Percentiles rank a stretch among this genome's conserved stretches.
phyloP scores from a whole-genome alignment of 2,888 invertebrate species.

The Apotomis capreana region DNA sequence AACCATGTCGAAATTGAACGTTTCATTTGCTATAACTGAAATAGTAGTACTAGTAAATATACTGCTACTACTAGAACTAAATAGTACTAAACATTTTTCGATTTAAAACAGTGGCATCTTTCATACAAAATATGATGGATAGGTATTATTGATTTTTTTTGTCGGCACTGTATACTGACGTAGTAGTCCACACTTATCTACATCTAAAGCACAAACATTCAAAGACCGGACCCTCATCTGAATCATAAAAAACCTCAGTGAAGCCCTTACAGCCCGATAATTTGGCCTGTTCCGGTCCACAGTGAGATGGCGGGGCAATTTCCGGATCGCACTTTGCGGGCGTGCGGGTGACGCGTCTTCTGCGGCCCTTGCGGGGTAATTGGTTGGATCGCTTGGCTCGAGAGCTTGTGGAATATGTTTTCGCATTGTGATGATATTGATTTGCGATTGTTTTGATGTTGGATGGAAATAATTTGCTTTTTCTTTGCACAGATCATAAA shows the following conservation, averaged over 20 bases:
- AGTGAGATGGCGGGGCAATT: conserved; percentile 42
- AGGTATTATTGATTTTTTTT: too few species aligned
- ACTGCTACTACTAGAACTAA: too few species aligned
- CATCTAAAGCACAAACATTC: neutral
- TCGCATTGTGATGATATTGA: conserved; percentile 37
- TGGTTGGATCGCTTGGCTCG: conserved; percentile 42
- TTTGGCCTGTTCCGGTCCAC: conserved; percentile 47
- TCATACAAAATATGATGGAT: too few species aligned
- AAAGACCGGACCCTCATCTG: neutral
- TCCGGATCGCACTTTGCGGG: conserved; percentile 42
- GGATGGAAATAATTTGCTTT: neutral
- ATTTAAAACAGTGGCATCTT: too few species aligned
- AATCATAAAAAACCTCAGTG: conserved; percentile 19
- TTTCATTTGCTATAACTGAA: too few species aligned
- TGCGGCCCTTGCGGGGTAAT: conserved; percentile 50
- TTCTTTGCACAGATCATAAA: neutral
- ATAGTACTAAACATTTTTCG: too few species aligned
- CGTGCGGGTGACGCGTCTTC: conserved; percentile 44
- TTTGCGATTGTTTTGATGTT: conserved; percentile 37
- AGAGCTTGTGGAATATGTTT: conserved; percentile 24
- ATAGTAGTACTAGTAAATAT: too few species aligned
- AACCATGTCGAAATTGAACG: too few species aligned
- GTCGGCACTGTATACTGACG: too few species aligned
- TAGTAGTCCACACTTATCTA: too few species aligned
- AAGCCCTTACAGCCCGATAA: conserved; percentile 44